Percentiles rank a stretch among this genome's conserved stretches.
These are phyloP conservation scores for Rhagoletis zephyria DNA, from an alignment of 1,140 invertebrate genomes.

Conservation along the genomic window DNA sequence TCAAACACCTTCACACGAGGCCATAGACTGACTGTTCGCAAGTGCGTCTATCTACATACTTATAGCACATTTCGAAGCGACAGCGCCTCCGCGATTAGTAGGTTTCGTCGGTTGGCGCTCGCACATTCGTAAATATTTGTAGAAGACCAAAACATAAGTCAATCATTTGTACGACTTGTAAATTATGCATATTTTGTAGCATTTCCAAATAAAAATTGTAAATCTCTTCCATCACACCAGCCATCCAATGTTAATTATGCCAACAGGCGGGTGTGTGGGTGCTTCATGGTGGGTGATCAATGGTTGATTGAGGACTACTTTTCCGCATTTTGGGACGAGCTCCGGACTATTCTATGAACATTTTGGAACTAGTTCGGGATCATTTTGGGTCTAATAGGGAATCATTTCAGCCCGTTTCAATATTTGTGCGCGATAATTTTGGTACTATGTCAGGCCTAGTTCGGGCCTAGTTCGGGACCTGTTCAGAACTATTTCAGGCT, in stretches of 20 bases:
- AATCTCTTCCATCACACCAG: not conserved
- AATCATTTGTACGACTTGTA: conserved; percentile 56
- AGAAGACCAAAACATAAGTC: conserved; percentile 53
- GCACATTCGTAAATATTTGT: conserved; percentile 37
- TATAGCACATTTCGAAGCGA: not conserved
- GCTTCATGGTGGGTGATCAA: not conserved
- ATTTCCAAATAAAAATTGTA: conserved; percentile 47
- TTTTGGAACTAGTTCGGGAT: too few relatives aligned
- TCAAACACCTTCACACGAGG: not conserved
- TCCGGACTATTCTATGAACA: too few relatives aligned
- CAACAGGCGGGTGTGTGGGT: not conserved
- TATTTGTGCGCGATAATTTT: too few relatives aligned
- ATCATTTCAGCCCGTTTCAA: too few relatives aligned
- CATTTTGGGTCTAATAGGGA: too few relatives aligned
- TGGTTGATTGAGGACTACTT: too few relatives aligned
- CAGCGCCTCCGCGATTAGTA: not conserved
- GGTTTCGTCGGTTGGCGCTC: not conserved
- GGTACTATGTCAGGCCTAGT: too few relatives aligned
- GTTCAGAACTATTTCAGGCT: too few relatives aligned
- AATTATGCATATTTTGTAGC: conserved; percentile 52
- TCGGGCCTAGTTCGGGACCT: too few relatives aligned
- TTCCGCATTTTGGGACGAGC: too few relatives aligned
- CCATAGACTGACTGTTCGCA: too few relatives aligned
- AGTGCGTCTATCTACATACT: not conserved
- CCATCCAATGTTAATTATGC: not conserved